Base-by-base conservation (phyloP, 2,113 vertebrate genomes). In the Benthochromis sp. region DNA sequence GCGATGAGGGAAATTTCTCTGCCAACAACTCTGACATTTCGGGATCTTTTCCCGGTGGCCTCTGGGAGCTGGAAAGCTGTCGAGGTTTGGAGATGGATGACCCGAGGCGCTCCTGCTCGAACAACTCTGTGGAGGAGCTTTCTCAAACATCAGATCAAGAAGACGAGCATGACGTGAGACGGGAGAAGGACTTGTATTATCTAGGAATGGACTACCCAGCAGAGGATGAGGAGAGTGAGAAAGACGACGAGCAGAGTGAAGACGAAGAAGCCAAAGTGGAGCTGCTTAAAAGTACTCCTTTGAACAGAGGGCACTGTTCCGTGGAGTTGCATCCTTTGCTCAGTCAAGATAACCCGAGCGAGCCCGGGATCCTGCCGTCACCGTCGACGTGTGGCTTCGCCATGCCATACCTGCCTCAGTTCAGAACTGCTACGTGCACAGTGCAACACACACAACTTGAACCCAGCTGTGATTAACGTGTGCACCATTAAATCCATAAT, bases 341-440 rank as follows among this genome's bases (percentile, higher is more conserved):
- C 1, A 3, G 59, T 2, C 13, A 66, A 2, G 84, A 69, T 4
- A 87, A 87, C 71, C 85, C 76, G 1, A 86, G 8, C 8, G 40
- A 88, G 52, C 81, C 82, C 54, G 78, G 19, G 14, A 94, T 81
- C 90, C 92, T 36, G 93, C 89, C 13, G 90, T 89, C 92, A 50
- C 89, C 6, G 81, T 78, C 76, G 16, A 82, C 40, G 2, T 81
- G 0, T 47, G 94, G 84, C 86, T 86, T 89, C 2, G 91, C 96
- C 61, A 88, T 95, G 4, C 94, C 97, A 1, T 99, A 99, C 5
- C 61, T 98, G 94, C 98, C 99, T 0, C 99, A 99, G 80, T 99
- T 98, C 92, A 97, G 94, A 90, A 92, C 96, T 93, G 88, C 93
- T 34, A 10, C 31, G 2, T 27, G 90, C 45, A 88, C 87, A 29